Base-by-base conservation (phyloP, 2,113 vertebrate species). In the Canis aureus region DNA sequence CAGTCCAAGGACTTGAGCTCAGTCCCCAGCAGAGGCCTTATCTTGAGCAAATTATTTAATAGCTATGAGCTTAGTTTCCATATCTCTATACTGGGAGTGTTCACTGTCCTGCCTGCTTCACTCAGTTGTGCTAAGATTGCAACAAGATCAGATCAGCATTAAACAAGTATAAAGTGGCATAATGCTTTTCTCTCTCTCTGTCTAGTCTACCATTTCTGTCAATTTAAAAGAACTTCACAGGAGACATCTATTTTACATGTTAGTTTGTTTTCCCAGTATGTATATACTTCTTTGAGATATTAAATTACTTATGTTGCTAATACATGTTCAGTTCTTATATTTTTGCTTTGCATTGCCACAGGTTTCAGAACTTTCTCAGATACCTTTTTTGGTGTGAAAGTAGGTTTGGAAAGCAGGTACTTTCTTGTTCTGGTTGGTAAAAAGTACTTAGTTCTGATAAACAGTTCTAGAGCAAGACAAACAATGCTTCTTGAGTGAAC, bases 281-380 rank as follows among this genome's bases (percentile, higher is more conserved):
- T 81, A 53, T 94, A 19, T 60, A 32, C 81, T 91, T 71, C 5
- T 83, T 0, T 3, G 51, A 90, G 51, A 90, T 89, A 43, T 35
- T 93, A 91, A 91, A 73, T 82, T 92, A 69, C 1, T 19, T 81
- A 25, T 69, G 43, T 88, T 92, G 17, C 51, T 71, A 94, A 66
- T 74, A 57, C 53, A 71, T 25, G 27, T 73, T 79, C 78, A 89
- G 23, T 81, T 20, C 32, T 95, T 69, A 8, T 76, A 38, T 32
- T 97, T 97, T 97, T 95, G 25, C 25, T 84, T 85, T 92, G 27
- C 53, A 53, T 86, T 91, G 60, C 57, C 25, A 67, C 57, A 91
- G 62, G 8, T 91, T 94, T 95, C 64, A 89, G 51, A 89, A 38
- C 59, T 81, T 94, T 84, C 55, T 91, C 12, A 17, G 32, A 55